Base-by-base conservation (phyloP, 2,888 invertebrate species). In the Schrankia costaestrigalis region DNA sequence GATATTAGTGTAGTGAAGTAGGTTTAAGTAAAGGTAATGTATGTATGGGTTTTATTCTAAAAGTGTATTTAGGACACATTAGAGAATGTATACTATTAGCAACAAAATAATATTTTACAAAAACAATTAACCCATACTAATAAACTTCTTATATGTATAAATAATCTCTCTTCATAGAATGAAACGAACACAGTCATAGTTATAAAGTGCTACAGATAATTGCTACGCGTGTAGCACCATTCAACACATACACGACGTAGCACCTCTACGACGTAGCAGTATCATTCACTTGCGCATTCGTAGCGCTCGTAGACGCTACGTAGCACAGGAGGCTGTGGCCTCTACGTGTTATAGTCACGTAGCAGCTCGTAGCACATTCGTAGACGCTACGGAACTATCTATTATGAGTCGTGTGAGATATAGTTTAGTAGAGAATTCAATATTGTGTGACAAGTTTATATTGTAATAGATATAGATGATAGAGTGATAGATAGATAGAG, bases 181-280 rank as follows among this genome's bases (percentile, higher is more conserved):
- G n/a, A n/a, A n/a, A n/a, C n/a, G n/a, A n/a, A 5, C 7, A 17
- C 7, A 17, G 7, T 5, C 17, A 17, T 7, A 17, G 3, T 7
- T n/a, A 21, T 21, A 21, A 3, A 21, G 8, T n/a, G 31, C 15
- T 12, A 12, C 25, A 10, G 13, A 18, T n/a, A n/a, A n/a, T 10
- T 22, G 12, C 28, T 28, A 27, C 27, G 15, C 5, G 18, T 18
- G 2, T 11, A 7, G 8, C 15, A 28, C 28, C 13, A n/a, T n/a
- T n/a, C n/a, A 8, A 2, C 22, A 8, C 11, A 9, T 26, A 11
- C 2, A 11, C n/a, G 7, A 11, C n/a, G 31, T 32, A 29, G 28
- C 28, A 11, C 29, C 21, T 30, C 38, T 38, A 38, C 33, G 38
- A 1, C 22, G 28, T 32, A 32, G 37, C 21, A 7, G 3, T 28